phyloP scores from a whole-genome alignment of 2,113 vertebrate species.

The Anguilla rostrata region DNA sequence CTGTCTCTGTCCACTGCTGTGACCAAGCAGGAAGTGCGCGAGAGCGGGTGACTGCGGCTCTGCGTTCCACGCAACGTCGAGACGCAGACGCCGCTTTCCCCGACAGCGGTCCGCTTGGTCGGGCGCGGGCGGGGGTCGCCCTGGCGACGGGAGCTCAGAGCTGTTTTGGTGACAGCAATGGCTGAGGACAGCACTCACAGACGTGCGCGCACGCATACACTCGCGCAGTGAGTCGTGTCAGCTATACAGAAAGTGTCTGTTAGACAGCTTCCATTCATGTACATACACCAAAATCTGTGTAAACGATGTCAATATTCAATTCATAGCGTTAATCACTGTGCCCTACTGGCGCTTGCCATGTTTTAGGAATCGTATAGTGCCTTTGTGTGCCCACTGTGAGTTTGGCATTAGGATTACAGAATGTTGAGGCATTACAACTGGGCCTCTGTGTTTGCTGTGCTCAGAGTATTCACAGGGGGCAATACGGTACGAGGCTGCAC shows the following conservation, averaged over 20 bases:
- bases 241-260: too few relatives aligned
- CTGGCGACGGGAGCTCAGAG: slow-evolving; percentile 13
- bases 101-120: not conserved
- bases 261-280: not conserved
- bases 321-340: not conserved
- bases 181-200: slow-evolving; percentile 9
- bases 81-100: slow-evolving; percentile 32
- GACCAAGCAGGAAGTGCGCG: slow-evolving; percentile 46
- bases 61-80: slow-evolving; percentile 53
- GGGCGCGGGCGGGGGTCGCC: too few relatives aligned
- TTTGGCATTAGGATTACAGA: not conserved
- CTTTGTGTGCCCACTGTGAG: not conserved
- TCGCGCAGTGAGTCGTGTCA: too few relatives aligned
- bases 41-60: slow-evolving; percentile 35
- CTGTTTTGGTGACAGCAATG: slow-evolving; percentile 31
- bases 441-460: not conserved
- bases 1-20: slow-evolving; percentile 43
- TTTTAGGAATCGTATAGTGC: not conserved
- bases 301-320: not conserved
- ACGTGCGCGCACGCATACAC: not conserved
- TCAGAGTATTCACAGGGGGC: not conserved
- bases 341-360: too few relatives aligned
- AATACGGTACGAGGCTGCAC: not conserved
- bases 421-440: not conserved
- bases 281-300: not conserved